Percentiles rank a stretch among this genome's conserved stretches.
Evolutionary conservation across 2,888 invertebrate species (phyloP).

Genomic region (Tetropium fuscum): DNA sequence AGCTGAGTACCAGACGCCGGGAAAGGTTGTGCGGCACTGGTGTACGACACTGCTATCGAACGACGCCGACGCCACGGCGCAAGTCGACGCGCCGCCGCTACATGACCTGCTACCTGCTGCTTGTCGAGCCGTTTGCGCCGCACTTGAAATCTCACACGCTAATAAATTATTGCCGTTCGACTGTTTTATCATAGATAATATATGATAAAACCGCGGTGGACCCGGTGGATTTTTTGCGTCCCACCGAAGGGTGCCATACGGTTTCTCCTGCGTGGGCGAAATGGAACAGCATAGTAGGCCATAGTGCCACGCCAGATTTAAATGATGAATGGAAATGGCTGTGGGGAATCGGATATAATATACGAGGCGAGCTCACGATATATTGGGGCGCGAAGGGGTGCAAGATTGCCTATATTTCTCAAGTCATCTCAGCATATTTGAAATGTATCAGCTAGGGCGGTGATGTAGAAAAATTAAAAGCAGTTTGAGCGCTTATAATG

Average conservation of each 20-base stretch:
- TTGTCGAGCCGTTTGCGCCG: constrained; percentile 52
- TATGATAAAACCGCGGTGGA: neutral
- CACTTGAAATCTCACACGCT: constrained; percentile 55
- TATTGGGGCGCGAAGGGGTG: no score
- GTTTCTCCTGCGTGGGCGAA: neutral
- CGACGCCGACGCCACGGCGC: constrained; percentile 64
- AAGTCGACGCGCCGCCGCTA: constrained; percentile 62
- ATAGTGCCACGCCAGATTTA: neutral
- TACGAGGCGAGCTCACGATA: no score
- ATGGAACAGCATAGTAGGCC: neutral
- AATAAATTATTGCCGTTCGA: constrained; percentile 59
- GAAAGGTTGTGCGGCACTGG: constrained; percentile 65
- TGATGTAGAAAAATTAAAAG: no score
- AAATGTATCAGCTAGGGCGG: no score
- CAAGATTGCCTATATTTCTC: no score
- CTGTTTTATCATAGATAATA: constrained; percentile 47
- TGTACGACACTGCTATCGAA: constrained; percentile 63
- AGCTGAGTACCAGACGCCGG: constrained; percentile 64
- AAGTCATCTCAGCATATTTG: no score
- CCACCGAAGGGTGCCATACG: neutral
- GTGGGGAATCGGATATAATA: no score
- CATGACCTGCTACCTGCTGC: constrained; percentile 63
- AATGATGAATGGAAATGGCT: neutral
- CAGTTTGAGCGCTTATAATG: no score
- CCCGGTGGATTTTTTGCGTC: neutral